These are phyloP conservation scores for Edolisoma coerulescens DNA, from an alignment of 2,113 vertebrate species.

Conservation along the genomic window DNA sequence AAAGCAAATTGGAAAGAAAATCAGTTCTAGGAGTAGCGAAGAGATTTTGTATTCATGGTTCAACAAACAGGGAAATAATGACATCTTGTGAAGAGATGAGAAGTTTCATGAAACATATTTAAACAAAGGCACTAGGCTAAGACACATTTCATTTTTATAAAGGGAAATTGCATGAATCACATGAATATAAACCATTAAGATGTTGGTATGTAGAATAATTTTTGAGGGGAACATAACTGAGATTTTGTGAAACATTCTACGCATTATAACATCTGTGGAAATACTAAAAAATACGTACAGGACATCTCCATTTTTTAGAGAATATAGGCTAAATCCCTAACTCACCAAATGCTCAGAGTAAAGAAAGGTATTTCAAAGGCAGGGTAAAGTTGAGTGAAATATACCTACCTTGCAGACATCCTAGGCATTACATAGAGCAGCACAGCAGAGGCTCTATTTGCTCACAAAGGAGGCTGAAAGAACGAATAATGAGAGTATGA, in stretches of 20 bases:
- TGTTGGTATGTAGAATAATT: neutral
- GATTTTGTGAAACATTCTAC: neutral
- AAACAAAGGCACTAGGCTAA: neutral
- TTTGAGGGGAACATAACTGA: neutral
- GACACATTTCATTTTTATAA: neutral
- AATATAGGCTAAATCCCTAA: neutral
- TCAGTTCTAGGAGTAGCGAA: neutral
- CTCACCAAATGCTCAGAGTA: neutral
- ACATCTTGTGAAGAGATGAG: neutral
- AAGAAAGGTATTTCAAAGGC: neutral
- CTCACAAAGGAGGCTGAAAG: neutral
- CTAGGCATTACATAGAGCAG: neutral
- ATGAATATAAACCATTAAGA: neutral
- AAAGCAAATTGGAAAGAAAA: neutral
- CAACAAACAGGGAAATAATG: neutral
- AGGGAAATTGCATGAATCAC: neutral
- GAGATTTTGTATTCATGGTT: neutral
- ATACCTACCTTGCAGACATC: neutral
- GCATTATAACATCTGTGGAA: neutral
- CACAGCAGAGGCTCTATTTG: neutral
- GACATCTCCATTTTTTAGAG: neutral
- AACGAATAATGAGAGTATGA: neutral
- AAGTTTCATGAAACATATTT: neutral
- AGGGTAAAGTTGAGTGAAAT: neutral
- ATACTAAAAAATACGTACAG: neutral